Conservation (phyloP, 2,797 vertebrate species). For the Oreortyx pictus region DNA sequence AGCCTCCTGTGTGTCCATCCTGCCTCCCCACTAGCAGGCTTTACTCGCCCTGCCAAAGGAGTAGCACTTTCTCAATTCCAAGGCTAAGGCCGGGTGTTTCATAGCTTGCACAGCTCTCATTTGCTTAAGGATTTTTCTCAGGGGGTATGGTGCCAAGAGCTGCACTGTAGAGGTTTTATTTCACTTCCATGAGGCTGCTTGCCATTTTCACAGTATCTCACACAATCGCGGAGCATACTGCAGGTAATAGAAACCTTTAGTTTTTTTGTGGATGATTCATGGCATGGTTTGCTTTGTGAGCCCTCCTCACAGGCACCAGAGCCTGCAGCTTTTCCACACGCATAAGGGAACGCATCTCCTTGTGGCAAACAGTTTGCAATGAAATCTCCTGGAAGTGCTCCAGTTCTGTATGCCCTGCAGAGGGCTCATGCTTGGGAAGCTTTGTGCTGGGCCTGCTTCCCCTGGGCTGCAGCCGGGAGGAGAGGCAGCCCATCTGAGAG, state of each 20-base stretch:
- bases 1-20: not conserved
- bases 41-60: not conserved
- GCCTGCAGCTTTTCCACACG: not conserved
- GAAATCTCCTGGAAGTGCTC: not conserved
- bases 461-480: not conserved
- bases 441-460: not conserved
- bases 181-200: slow-evolving; percentile 38
- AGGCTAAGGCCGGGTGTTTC: not conserved
- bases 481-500: not conserved
- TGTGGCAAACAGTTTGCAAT: not conserved
- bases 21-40: not conserved
- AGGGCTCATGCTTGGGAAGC: not conserved
- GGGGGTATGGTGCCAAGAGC: not conserved
- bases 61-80: not conserved
- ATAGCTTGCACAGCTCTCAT: slow-evolving; percentile 21
- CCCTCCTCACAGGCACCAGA: slow-evolving; percentile 8
- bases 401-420: not conserved
- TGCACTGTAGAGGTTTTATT: slow-evolving; percentile 38
- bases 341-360: not conserved
- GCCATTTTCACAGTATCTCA: slow-evolving; percentile 40
- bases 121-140: slow-evolving; percentile 21
- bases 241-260: slow-evolving; percentile 54
- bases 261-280: slow-evolving; percentile 66
- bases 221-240: not conserved
- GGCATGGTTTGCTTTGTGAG: slow-evolving; percentile 42